A percentile compares a stretch with the other conserved stretches of the same genome.
Conservation (phyloP, 2,888 invertebrate species). For the Pristionchus entomophagus region DNA sequence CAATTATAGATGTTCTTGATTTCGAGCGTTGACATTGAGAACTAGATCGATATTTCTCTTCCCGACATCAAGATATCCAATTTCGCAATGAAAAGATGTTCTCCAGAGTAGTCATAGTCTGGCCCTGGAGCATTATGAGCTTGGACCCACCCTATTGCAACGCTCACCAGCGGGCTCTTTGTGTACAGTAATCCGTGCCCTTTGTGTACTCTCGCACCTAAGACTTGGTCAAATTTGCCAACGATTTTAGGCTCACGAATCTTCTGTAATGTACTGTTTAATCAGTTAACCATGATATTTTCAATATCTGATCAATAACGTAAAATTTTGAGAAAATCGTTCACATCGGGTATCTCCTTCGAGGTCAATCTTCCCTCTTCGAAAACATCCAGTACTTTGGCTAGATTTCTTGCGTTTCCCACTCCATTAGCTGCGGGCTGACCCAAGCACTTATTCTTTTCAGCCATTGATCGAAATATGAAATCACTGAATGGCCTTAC, state of each 20-base stretch:
- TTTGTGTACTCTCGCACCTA: background rate
- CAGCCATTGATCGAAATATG: too few relatives aligned
- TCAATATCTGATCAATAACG: background rate
- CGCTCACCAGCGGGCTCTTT: background rate
- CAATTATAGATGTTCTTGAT: too few relatives aligned
- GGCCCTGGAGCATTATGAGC: too few relatives aligned
- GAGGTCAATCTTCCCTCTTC: background rate
- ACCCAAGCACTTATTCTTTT: background rate
- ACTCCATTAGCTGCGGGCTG: slow-evolving; percentile 18
- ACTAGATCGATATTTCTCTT: too few relatives aligned
- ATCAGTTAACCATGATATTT: background rate
- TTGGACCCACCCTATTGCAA: too few relatives aligned
- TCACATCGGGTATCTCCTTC: background rate
- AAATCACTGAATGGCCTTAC: background rate
- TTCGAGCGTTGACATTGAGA: too few relatives aligned
- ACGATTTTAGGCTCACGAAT: background rate
- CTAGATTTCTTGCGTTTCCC: slow-evolving; percentile 3
- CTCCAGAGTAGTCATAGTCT: too few relatives aligned
- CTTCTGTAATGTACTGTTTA: background rate
- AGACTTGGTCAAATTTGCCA: background rate
- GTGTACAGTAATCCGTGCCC: background rate
- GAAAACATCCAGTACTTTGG: background rate
- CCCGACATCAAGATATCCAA: too few relatives aligned
- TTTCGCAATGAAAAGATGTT: too few relatives aligned
- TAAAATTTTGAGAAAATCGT: background rate